Base-by-base conservation (phyloP, 2,113 vertebrate genomes). In the Marmota monax region DNA sequence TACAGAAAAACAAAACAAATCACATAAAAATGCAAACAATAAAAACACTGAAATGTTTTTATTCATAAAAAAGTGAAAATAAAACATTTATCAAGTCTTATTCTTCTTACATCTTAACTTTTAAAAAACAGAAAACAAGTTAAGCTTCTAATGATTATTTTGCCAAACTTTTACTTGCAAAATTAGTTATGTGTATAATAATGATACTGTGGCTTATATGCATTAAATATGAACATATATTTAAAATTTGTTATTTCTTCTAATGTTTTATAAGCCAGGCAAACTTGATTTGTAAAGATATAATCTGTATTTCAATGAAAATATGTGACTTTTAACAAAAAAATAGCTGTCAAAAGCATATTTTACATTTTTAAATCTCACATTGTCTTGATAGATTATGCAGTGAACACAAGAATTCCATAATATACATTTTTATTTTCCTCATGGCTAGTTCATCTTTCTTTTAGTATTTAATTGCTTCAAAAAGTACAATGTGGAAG, bases 1-100 rank as follows among this genome's bases (percentile, higher is more conserved):
- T 37, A 91, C 13, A 77, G 14, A 84, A 82, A 92, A 94, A 80
- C 58, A 85, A 63, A 42, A 69, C 76, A 76, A 84, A 79, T 91
- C 4, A 23, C 42, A 78, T 9, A 69, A 82, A 45, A 67, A 37
- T 23, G 45, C 20, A 76, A 58, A 29, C 1, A 45, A 87, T 17
- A 17, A n/a, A 51, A 78, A 85, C 14, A 72, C 14, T 65, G 70
- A 91, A 58, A 34, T 1, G 18, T 23, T 80, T 76, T 88, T 70
- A 48, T 70, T 73, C 48, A 13, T 5, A 51, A 80, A 25, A 78
- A 7, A 56, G 70, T 73, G 20, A 37, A 3, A 39, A 77, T 10
- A 58, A 48, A 45, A 73, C 5, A 93, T 58, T 29, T 65, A 74
- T 70, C 29, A 45, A 72, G 14, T 53, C 29, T 29, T 78, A 4